phyloP scores from a whole-genome alignment of 2,113 vertebrate genomes.

The Cottus gobio region DNA sequence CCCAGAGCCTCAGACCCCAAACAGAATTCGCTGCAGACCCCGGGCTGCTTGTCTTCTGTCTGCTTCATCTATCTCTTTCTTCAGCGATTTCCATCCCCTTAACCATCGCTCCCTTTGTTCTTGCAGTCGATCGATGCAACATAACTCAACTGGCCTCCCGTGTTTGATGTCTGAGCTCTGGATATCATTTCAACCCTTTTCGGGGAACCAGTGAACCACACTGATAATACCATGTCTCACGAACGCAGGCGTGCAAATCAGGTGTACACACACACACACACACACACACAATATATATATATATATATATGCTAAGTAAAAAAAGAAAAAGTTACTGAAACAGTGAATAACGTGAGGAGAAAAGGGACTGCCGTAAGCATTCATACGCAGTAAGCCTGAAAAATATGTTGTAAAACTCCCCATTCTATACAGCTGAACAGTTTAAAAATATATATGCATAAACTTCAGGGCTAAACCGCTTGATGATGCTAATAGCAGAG shows the following conservation, averaged over 20 bases:
- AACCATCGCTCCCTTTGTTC: slow-evolving; percentile 75
- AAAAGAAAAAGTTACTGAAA: slow-evolving; percentile 28
- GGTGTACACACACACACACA: slow-evolving; percentile 19
- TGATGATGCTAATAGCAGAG: neutral
- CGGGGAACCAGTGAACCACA: slow-evolving; percentile 60
- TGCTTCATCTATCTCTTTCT: slow-evolving; percentile 78
- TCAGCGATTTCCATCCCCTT: slow-evolving; percentile 74
- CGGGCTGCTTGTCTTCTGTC: slow-evolving; percentile 70
- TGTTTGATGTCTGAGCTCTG: slow-evolving; percentile 80
- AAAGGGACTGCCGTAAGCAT: slow-evolving; percentile 6
- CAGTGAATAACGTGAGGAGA: neutral
- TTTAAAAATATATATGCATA: neutral
- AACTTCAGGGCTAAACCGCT: neutral
- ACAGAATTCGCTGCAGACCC: slow-evolving; percentile 74
- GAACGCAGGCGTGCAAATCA: slow-evolving; percentile 57
- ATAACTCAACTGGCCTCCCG: slow-evolving; percentile 77
- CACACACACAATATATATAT: slow-evolving; percentile 10
- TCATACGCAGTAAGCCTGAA: slow-evolving; percentile 3
- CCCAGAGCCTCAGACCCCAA: slow-evolving; percentile 70
- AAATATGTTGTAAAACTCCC: slow-evolving; percentile 27
- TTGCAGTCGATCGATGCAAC: slow-evolving; percentile 72
- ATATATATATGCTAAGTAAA: slow-evolving; percentile 1
- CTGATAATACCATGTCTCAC: slow-evolving; percentile 70
- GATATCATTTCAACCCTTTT: slow-evolving; percentile 77
- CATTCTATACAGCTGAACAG: neutral